Conservation (phyloP, 2,797 vertebrate genomes). For the Philypnodon macrostomus region DNA sequence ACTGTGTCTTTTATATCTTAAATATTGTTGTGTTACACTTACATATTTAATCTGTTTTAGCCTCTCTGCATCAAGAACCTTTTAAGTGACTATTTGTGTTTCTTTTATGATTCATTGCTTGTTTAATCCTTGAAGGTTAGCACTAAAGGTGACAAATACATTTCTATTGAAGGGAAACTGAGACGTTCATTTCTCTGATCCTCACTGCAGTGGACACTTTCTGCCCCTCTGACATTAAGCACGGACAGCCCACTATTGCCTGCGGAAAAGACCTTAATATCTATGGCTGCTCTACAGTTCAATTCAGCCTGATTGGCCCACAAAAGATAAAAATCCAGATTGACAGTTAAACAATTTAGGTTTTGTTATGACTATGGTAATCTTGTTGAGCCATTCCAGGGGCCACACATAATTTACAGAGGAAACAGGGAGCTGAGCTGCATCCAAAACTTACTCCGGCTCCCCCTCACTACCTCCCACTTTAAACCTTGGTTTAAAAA, state of each 20-base stretch:
- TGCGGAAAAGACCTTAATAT: slow-evolving; percentile 57
- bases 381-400: slow-evolving; percentile 77
- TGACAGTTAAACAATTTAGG: slow-evolving; percentile 76
- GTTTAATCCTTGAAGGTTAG: slow-evolving; percentile 64
- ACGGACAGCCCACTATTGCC: slow-evolving; percentile 52
- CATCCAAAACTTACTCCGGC: slow-evolving; percentile 51
- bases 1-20: background rate
- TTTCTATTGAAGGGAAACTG: slow-evolving; percentile 66
- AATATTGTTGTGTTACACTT: slow-evolving; percentile 14
- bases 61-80: slow-evolving; percentile 23
- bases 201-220: slow-evolving; percentile 59
- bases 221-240: slow-evolving; percentile 56
- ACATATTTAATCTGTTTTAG: slow-evolving; percentile 1
- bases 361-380: slow-evolving; percentile 80
- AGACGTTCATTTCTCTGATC: slow-evolving; percentile 62
- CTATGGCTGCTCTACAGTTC: slow-evolving; percentile 49
- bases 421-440: slow-evolving; percentile 47
- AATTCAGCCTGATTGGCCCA: slow-evolving; percentile 66
- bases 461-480: slow-evolving; percentile 49
- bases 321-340: slow-evolving; percentile 73
- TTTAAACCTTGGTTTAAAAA: slow-evolving; percentile 61
- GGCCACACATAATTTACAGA: slow-evolving; percentile 77
- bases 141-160: slow-evolving; percentile 53
- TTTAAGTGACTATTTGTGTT: slow-evolving; percentile 54
- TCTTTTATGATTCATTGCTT: slow-evolving; percentile 57